Evolutionary conservation across 2,888 invertebrate genomes (phyloP), one percentile per base, ranked within the genome.

Genomic region (Adelognathus sp.): DNA sequence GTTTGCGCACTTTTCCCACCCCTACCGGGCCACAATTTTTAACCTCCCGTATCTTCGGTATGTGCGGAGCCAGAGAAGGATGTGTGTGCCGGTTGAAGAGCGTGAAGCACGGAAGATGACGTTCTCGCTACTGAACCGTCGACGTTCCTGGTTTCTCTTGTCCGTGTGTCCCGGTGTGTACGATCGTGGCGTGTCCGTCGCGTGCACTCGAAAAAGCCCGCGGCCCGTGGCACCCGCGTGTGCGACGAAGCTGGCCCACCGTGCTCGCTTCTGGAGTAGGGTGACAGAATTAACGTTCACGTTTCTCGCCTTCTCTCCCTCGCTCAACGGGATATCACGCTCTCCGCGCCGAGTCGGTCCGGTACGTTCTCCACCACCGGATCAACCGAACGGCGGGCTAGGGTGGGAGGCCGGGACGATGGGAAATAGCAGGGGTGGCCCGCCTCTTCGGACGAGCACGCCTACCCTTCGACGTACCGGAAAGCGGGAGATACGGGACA

Each of bases 221-320:
- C 77, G 79, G 80, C 79, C 74, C 76, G 79, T 79, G 81, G 83
- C 81, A 82, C 83, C 81, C 79, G 82, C 82, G 73, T 63, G 50
- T n/a, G 64, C 56, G 44, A 71, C 52, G 82, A 82, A 79, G 80
- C 79, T 78, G 79, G 83, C 79, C 81, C 82, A 81, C 71, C 76
- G 82, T 79, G 80, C 70, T 77, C 70, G 50, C 4, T n/a, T n/a
- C n/a, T 54, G 58, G 69, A 61, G 81, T 73, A 78, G 80, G 54
- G 82, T 74, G 81, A n/a, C 66, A 31, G 29, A 80, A 75, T 78
- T 60, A 72, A 74, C 54, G n/a, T n/a, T 63, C 60, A 21, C 58
- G 74, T 5, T 41, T 61, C 36, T 58, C 69, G 24, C 52, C 46
- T 58, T 67, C 70, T 58, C n/a, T n/a, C 56, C 39, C 46, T 67